Percentiles rank a stretch among this genome's conserved stretches.
phyloP scores from a whole-genome alignment of 1,140 invertebrate genomes.

The Paramacrobiotus metropolitanus region DNA sequence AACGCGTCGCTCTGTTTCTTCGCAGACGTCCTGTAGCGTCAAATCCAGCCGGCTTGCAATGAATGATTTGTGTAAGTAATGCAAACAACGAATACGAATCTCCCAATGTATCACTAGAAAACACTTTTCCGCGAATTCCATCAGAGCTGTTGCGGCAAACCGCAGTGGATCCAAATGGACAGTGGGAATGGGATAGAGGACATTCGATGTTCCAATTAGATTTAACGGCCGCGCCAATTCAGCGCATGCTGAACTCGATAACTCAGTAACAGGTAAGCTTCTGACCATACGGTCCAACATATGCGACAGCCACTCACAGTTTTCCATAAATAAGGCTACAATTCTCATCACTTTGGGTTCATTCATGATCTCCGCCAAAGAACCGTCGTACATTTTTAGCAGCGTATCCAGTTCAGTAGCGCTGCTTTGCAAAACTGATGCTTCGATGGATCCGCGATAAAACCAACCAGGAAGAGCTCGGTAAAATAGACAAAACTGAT shows the following conservation, averaged over 20 bases:
- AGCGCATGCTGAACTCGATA: not conserved
- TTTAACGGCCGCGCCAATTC: not conserved
- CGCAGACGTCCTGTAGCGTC: not conserved
- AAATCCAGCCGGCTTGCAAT: not conserved
- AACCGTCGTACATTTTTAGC: not conserved
- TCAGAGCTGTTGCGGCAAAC: not conserved
- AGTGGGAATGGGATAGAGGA: not conserved
- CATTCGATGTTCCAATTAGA: not conserved
- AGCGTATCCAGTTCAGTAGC: not conserved
- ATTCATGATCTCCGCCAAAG: not conserved
- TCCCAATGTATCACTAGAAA: not conserved
- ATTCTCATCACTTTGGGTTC: not conserved
- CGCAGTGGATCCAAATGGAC: not conserved
- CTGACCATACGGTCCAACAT: not conserved
- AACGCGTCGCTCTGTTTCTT: not conserved
- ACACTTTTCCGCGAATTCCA: slow-evolving; percentile 2
- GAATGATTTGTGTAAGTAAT: not conserved
- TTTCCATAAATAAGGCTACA: not conserved
- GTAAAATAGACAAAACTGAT: slow-evolving; percentile 3
- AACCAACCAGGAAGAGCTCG: not conserved
- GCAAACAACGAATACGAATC: not conserved
- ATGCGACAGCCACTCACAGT: slow-evolving; percentile 1
- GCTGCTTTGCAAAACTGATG: not conserved
- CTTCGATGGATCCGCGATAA: not conserved
- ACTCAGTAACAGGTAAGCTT: not conserved